Base-by-base conservation (phyloP, 37 sponge, comb jelly and placozoan genomes). In the Aphrocallistes beatrix region DNA sequence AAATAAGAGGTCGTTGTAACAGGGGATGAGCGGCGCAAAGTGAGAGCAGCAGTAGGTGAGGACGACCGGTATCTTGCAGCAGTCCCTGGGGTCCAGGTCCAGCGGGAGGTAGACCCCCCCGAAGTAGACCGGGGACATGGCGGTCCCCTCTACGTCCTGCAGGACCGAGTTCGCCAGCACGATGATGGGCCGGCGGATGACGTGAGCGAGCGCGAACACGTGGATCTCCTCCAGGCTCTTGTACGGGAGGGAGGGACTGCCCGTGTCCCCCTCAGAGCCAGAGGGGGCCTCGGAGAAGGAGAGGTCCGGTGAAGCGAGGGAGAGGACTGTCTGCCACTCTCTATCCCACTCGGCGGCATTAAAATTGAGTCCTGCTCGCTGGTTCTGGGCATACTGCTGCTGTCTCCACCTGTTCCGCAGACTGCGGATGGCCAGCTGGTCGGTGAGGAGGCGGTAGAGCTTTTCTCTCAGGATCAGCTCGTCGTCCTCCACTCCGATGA, bases 221-320 rank as follows among this genome's bases (percentile, higher is more conserved):
- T 97, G 98, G 37, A 97, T 86, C 88, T 97, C 98, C 83, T 97
- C 98, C 38, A 97, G 87, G 51, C 94, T 94, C 83, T 94, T 92
- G 81, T 91, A 91, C 1, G 40, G 39, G 9, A 37, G 37, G 3
- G 37, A 38, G n/a, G 51, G 51, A 45, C 36, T 81, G 51, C 39
- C 51, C 1, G 34, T 81, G 0, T 37, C 37, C 16, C n/a, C 39
- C 8, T 38, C 51, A 25, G 38, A 36, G 16, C 91, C 83, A 30
- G n/a, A 30, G 17, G 6, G 6, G 38, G 88, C 83, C 69, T 88
- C 87, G 75, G 90, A 89, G 75, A 60, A 3, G 75, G 75, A 60
- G 34, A 60, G 25, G 34, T 60, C 75, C 75, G n/a, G 75, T 28
- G 91, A 89, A 23, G 94, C 90, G 36, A 94, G 91, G 1, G 88